phyloP scores from a whole-genome alignment of 2,797 vertebrate genomes.

The Gastrophryne carolinensis region DNA sequence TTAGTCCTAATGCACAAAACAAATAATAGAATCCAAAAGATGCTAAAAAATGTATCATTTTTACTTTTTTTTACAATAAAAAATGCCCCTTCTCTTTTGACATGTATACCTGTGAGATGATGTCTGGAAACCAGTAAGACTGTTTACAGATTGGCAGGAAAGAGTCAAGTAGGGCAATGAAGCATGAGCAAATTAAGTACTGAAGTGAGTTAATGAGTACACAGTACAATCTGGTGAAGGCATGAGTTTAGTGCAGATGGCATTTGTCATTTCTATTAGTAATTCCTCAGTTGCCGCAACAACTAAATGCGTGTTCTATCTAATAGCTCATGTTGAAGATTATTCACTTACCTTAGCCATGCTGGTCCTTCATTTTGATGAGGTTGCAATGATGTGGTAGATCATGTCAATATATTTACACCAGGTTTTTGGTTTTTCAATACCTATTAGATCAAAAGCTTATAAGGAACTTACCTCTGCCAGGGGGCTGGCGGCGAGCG shows the following conservation, averaged over 20 bases:
- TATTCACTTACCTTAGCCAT: neutral
- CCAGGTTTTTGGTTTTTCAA: neutral
- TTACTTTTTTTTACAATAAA: neutral
- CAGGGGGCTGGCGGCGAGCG: no score
- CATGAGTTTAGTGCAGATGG: slow-evolving; percentile 7
- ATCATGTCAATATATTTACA: no score
- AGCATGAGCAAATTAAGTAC: slow-evolving; percentile 41
- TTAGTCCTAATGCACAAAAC: neutral
- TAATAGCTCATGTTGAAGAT: neutral
- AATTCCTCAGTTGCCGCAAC: neutral
- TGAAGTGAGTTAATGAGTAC: slow-evolving; percentile 11
- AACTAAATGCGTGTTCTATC: neutral
- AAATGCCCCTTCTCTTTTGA: neutral
- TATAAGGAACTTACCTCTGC: no score
- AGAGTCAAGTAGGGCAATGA: neutral
- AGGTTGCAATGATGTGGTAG: neutral
- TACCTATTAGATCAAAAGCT: no score
- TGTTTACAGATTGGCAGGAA: neutral
- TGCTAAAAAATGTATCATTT: no score
- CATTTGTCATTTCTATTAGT: neutral
- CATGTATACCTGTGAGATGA: neutral
- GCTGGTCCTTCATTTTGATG: neutral
- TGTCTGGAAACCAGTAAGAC: neutral
- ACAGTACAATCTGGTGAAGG: neutral
- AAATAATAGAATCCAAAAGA: no score